Percentiles rank a stretch among this genome's conserved stretches.
Evolutionary conservation across 2,888 invertebrate genomes (phyloP).

Genomic region (Steinernema hermaphroditum): DNA sequence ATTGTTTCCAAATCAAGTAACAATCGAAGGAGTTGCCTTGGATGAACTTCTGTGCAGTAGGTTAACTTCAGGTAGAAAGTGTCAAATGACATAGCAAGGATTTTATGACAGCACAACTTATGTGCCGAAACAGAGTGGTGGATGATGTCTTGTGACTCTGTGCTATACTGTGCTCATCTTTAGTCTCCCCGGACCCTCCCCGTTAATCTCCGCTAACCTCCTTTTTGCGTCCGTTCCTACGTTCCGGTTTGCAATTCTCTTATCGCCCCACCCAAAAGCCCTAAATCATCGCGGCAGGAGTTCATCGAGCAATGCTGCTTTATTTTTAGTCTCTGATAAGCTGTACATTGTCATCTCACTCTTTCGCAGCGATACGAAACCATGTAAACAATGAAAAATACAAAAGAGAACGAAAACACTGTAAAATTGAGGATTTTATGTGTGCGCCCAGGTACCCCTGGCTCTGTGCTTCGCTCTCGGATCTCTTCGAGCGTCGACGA

Average conservation of each 20-base stretch:
- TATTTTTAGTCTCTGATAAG: conserved; percentile 25
- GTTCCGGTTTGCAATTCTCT: not conserved
- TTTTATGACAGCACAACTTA: too few species aligned
- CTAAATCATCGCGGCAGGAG: not conserved
- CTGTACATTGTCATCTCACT: not conserved
- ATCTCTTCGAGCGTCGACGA: conserved; percentile 4
- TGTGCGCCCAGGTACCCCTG: not conserved
- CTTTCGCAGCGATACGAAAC: not conserved
- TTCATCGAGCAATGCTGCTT: not conserved
- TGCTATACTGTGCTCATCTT: too few species aligned
- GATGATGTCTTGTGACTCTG: too few species aligned
- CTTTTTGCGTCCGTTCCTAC: not conserved
- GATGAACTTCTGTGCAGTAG: too few species aligned
- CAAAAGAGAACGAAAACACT: not conserved
- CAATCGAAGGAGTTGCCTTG: too few species aligned
- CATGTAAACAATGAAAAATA: not conserved
- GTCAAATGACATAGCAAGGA: too few species aligned
- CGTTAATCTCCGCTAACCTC: too few species aligned
- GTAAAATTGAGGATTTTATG: not conserved
- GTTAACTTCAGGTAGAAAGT: too few species aligned
- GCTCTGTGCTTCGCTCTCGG: not conserved
- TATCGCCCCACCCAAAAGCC: not conserved
- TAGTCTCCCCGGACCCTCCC: too few species aligned
- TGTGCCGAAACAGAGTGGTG: too few species aligned
- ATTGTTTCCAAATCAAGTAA: too few species aligned